Conservation (phyloP, 1,140 invertebrate species). For the Euschistus heros region DNA sequence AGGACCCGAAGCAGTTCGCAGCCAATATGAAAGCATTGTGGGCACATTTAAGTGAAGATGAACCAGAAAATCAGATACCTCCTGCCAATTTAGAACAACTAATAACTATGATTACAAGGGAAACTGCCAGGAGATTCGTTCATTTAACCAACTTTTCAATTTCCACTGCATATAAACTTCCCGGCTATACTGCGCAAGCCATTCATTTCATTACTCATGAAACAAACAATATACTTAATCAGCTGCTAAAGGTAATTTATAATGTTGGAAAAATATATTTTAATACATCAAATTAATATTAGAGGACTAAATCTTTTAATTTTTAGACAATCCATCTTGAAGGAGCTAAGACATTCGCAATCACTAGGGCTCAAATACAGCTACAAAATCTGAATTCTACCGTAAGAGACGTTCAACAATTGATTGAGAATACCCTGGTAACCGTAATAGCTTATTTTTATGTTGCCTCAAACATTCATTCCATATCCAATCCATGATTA, state of each 20-base stretch:
- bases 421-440: slow-evolving; percentile 1
- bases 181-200: slow-evolving; percentile 12
- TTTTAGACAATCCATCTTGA: slow-evolving; percentile 25
- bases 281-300: not conserved
- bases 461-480: no score
- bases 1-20: slow-evolving; percentile 61
- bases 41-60: slow-evolving; percentile 54
- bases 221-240: slow-evolving; percentile 15
- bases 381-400: not conserved
- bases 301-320: not conserved
- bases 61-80: slow-evolving; percentile 70
- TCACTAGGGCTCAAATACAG: slow-evolving; percentile 5
- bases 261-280: not conserved
- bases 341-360: slow-evolving; percentile 21
- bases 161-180: slow-evolving; percentile 5
- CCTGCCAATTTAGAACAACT: slow-evolving; percentile 63
- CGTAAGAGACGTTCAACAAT: not conserved
- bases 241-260: slow-evolving; percentile 26
- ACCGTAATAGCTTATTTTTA: not conserved
- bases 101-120: slow-evolving; percentile 56
- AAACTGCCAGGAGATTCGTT: slow-evolving; percentile 59
- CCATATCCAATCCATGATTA: no score
- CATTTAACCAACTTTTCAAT: slow-evolving; percentile 57
- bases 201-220: slow-evolving; percentile 18
- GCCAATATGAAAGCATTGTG: slow-evolving; percentile 60